A percentile compares a stretch with the other conserved stretches of the same genome.
Evolutionary conservation across 2,888 invertebrate genomes (phyloP).

Genomic region (Nebria salina): DNA sequence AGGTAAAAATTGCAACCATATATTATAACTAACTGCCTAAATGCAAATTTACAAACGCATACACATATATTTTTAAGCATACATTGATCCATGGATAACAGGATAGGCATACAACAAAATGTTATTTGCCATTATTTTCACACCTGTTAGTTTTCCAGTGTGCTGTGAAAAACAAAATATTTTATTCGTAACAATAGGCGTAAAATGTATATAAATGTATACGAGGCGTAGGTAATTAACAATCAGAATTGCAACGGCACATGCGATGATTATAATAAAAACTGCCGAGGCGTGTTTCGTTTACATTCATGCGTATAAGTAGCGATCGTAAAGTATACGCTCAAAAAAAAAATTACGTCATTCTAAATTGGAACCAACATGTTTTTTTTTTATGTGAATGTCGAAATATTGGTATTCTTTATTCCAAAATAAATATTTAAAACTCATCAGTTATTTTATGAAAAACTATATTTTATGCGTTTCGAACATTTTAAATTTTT

Average conservation of each 20-base stretch:
- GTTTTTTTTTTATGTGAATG: not conserved
- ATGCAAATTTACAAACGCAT: not conserved
- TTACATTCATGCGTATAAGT: constrained; percentile 16
- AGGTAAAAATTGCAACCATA: not conserved
- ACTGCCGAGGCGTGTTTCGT: not conserved
- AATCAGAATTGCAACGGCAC: constrained; percentile 22
- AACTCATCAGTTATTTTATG: too few species aligned
- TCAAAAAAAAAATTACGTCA: not conserved
- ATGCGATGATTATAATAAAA: constrained; percentile 34
- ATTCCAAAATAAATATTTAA: too few species aligned
- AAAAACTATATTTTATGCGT: too few species aligned
- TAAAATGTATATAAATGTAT: not conserved
- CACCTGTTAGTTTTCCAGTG: constrained; percentile 41
- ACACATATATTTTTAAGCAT: not conserved
- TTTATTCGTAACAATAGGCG: constrained; percentile 20
- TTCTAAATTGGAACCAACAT: not conserved
- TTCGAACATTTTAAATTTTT: too few species aligned
- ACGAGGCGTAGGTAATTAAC: constrained; percentile 30
- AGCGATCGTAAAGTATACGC: not conserved
- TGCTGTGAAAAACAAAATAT: constrained; percentile 34
- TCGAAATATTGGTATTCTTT: too few species aligned
- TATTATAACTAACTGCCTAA: not conserved
- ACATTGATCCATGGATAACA: not conserved
- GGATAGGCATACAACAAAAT: constrained; percentile 2
- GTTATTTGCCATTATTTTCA: constrained; percentile 34